Base-by-base conservation (phyloP, 2,113 vertebrate species). In the Myiozetetes cayanensis region DNA sequence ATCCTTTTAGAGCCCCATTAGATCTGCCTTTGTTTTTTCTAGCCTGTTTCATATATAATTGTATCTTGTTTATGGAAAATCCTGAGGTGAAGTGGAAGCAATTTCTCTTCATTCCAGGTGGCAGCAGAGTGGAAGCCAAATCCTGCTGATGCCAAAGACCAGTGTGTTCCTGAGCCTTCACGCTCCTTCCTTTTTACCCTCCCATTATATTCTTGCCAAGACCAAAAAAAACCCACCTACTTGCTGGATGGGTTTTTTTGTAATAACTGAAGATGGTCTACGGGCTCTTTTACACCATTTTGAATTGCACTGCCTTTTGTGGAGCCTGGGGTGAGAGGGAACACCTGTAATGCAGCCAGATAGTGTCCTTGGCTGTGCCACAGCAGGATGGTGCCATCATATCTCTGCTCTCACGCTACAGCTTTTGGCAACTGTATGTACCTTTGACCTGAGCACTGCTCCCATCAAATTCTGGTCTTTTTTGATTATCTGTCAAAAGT, bases 41-140 rank as follows among this genome's bases (percentile, higher is more conserved):
- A 89, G 80, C 77, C 80, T 62, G 61, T 89, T 81, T 84, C 56
- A 18, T 72, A 43, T 44, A 39, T 82, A 92, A 93, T 92, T 87
- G 65, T 94, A 87, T 77, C 90, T 93, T 85, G 76, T 90, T 92
- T 85, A 90, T 90, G 58, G 44, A 94, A 93, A 95, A 96, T 90
- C 25, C 90, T 72, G 90, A 95, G 87, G 90, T 93, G 88, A 96
- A 96, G 93, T 92, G 90, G 94, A 95, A 96, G 92, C 86, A 93
- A 94, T 95, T 94, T 94, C 85, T 92, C 70, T 56, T 86, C 80
- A 8, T 86, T 92, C 92, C 96, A 96, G 85, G 92, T 96, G 96
- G 92, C 83, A 77, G 68, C 65, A 81, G 76, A 84, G 23, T 43
- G 58, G 76, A 89, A 95, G 86, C 91, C 92, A 97, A 96, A 94